phyloP scores from a whole-genome alignment of 2,797 vertebrate genomes.

The Pangasius djambal region DNA sequence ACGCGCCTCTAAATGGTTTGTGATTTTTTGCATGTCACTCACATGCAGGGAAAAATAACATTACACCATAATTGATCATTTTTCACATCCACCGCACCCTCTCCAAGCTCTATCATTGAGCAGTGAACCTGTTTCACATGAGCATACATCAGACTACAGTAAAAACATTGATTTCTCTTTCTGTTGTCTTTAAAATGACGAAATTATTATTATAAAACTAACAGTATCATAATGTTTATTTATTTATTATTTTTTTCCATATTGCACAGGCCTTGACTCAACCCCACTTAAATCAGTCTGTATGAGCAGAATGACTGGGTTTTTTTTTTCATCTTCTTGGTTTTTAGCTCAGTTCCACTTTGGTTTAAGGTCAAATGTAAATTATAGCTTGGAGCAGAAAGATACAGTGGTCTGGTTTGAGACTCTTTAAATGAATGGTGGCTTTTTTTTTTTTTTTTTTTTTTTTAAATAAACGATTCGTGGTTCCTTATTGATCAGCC shows the following conservation, averaged over 20 bases:
- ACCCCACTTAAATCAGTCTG: not conserved
- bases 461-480: not conserved
- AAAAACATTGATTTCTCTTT: not conserved
- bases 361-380: not conserved
- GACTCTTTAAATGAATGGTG: constrained; percentile 6
- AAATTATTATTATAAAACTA: not conserved
- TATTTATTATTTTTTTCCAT: not conserved
- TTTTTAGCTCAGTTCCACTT: not conserved
- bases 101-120: not conserved
- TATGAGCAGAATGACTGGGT: not conserved
- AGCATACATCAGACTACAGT: not conserved
- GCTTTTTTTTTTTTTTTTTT: not conserved
- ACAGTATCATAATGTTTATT: not conserved
- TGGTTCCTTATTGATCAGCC: constrained; percentile 14
- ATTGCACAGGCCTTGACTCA: not conserved
- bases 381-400: not conserved
- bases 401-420: not conserved
- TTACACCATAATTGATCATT: not conserved
- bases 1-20: not conserved
- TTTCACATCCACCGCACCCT: not conserved
- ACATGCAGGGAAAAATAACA: not conserved
- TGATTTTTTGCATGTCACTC: not conserved
- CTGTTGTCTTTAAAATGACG: not conserved
- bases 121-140: not conserved
- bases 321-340: not conserved